Evolutionary conservation across 2,797 vertebrate genomes (phyloP).

Genomic region (Gambelia wislizenii): DNA sequence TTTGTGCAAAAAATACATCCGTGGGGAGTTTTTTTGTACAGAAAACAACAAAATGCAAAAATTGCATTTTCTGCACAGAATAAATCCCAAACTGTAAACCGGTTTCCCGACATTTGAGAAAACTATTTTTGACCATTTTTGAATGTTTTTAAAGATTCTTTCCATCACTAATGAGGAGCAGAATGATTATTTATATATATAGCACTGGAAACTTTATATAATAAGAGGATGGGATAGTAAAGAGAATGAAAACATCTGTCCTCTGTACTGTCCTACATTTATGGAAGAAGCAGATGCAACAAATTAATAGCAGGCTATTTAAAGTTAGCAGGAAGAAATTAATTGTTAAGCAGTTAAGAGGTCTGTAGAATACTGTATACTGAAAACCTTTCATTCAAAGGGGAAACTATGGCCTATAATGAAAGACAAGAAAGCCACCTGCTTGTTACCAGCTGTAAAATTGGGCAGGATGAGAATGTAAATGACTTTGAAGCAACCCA

Average conservation of each 20-base stretch:
- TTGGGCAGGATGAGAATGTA: neutral
- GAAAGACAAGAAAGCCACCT: neutral
- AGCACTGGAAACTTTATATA: neutral
- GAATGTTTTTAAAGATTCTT: no score
- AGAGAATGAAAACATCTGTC: neutral
- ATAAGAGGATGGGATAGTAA: neutral
- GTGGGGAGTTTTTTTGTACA: no score
- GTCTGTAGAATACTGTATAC: neutral
- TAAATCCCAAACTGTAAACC: no score
- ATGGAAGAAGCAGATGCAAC: no score
- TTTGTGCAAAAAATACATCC: no score
- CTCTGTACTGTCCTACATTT: neutral
- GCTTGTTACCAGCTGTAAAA: no score
- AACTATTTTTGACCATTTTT: no score
- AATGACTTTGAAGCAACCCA: no score
- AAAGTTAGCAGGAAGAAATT: neutral
- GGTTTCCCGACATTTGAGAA: no score
- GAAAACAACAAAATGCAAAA: no score
- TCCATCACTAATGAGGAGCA: neutral
- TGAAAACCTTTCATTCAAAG: neutral
- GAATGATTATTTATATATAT: neutral
- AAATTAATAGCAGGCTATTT: neutral
- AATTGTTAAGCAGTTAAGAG: neutral
- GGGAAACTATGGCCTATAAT: neutral
- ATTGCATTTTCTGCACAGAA: no score